Evolutionary conservation across 2,797 vertebrate species (phyloP).

Genomic region (Acipenser transmontanus): DNA sequence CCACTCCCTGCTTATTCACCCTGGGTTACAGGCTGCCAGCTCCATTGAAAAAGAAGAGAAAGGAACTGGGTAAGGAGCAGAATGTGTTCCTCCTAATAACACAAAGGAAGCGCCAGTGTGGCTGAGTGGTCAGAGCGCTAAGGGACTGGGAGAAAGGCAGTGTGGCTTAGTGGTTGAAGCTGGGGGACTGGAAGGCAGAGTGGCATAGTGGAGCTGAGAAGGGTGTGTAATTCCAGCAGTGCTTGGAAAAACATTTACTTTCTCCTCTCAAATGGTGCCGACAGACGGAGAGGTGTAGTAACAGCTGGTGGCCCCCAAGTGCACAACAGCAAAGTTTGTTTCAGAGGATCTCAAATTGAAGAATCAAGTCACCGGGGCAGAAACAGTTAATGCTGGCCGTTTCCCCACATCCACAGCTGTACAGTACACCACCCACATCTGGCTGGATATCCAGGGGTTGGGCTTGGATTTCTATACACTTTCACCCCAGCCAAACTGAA

Average conservation of each 20-base stretch:
- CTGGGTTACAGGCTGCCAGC: constrained; percentile 29
- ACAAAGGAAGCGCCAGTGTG: no score
- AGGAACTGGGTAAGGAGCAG: constrained; percentile 33
- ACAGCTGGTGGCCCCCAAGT: no score
- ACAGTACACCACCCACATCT: constrained; percentile 7
- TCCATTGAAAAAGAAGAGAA: background rate
- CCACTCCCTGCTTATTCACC: background rate
- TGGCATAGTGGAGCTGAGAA: background rate
- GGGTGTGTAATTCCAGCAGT: no score
- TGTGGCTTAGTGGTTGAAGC: background rate
- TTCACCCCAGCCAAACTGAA: background rate
- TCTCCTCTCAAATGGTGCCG: no score
- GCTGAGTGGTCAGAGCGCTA: constrained; percentile 21
- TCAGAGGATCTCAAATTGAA: no score
- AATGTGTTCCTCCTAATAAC: constrained; percentile 27
- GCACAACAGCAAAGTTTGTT: no score
- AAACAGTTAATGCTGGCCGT: no score
- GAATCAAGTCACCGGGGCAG: no score
- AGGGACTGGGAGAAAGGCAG: constrained; percentile 18
- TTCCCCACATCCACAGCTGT: background rate
- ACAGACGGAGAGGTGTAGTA: no score
- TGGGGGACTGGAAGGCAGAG: constrained; percentile 10
- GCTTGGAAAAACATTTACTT: no score
- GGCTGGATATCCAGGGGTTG: background rate
- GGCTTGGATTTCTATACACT: background rate